Percentiles rank a stretch among this genome's conserved stretches.
Conservation (phyloP, 1,140 invertebrate genomes). For the Aphidius ervi region DNA sequence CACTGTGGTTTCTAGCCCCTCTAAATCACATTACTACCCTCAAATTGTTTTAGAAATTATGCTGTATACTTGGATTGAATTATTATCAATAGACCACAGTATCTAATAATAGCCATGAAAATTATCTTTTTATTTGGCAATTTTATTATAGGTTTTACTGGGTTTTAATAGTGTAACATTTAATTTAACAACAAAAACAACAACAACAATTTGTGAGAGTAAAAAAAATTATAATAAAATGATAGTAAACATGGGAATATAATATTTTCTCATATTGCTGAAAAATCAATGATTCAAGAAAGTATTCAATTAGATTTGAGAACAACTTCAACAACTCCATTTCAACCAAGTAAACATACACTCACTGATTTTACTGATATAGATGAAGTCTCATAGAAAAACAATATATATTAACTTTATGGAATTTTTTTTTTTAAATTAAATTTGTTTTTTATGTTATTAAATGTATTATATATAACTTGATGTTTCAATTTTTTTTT, state of each 20-base stretch:
- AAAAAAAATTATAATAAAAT: constrained; percentile 73
- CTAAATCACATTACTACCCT: too few relatives aligned
- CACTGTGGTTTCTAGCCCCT: too few relatives aligned
- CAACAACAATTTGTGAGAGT: constrained; percentile 44
- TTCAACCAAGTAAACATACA: constrained; percentile 12
- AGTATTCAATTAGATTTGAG: constrained; percentile 41
- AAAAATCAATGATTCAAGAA: constrained; percentile 33
- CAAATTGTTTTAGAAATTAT: too few relatives aligned
- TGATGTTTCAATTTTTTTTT: too few relatives aligned
- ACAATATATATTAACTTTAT: not conserved
- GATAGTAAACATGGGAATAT: constrained; percentile 67
- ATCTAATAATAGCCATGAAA: too few relatives aligned
- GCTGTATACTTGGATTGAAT: too few relatives aligned
- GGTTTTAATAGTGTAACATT: constrained; percentile 45
- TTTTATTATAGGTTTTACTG: constrained; percentile 61
- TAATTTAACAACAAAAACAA: constrained; percentile 20
- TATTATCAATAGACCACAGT: too few relatives aligned
- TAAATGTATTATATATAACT: not conserved
- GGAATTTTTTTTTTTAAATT: constrained; percentile 8
- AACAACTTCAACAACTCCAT: constrained; percentile 26
- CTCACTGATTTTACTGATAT: constrained; percentile 24
- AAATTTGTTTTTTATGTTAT: not conserved
- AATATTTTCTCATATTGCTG: constrained; percentile 50
- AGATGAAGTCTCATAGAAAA: constrained; percentile 23
- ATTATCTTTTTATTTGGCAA: too few relatives aligned